phyloP scores from a whole-genome alignment of 2,797 vertebrate species.

The Hirundo rustica region DNA sequence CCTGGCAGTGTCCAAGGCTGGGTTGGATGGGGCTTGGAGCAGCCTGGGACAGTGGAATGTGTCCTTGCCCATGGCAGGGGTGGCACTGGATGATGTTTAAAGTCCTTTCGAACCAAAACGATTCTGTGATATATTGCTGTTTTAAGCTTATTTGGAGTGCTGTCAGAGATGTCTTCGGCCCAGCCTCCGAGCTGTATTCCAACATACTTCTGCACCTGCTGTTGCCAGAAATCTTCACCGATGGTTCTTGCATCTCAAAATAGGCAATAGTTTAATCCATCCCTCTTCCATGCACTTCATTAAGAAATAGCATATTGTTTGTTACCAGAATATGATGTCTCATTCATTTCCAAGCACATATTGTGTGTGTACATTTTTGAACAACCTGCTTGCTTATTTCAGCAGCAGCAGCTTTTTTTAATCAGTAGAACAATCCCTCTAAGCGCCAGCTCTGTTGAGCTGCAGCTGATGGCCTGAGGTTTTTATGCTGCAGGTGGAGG shows the following conservation, averaged over 20 bases:
- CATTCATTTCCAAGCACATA: background rate
- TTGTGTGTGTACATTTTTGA: background rate
- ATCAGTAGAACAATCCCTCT: background rate
- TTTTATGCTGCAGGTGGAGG: background rate
- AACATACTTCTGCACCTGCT: rapidly evolving
- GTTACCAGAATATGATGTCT: background rate
- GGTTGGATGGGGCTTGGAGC: background rate
- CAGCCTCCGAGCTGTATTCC: background rate
- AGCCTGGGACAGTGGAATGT: rapidly evolving
- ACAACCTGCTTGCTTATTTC: background rate
- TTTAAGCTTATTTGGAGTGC: background rate
- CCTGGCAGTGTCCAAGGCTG: background rate
- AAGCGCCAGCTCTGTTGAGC: background rate
- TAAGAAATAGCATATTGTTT: background rate
- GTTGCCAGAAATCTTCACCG: background rate
- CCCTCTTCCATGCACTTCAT: background rate
- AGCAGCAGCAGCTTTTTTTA: background rate
- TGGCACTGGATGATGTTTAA: too few relatives aligned
- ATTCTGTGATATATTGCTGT: background rate
- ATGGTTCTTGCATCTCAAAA: background rate
- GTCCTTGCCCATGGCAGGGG: background rate
- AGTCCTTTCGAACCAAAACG: background rate
- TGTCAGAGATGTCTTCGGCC: background rate
- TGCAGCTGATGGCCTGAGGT: background rate
- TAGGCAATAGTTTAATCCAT: rapidly evolving